Evolutionary conservation across 2,797 vertebrate genomes (phyloP).

Genomic region (Megaceryle alcyon): DNA sequence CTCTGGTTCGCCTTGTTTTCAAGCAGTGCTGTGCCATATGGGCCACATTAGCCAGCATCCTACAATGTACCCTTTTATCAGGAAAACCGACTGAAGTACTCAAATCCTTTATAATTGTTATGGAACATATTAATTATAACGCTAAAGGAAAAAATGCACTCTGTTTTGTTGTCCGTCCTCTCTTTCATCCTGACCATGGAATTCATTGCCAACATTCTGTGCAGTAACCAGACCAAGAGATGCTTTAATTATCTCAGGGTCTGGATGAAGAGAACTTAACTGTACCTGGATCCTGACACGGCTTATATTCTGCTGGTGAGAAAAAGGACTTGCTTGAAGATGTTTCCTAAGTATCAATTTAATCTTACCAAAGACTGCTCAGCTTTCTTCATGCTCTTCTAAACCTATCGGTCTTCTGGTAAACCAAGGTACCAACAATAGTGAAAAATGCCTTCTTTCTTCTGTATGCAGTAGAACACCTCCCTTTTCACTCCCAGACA

Average conservation of each 20-base stretch:
- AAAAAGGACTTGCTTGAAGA: neutral
- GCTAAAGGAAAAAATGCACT: neutral
- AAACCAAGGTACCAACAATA: neutral
- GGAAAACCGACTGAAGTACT: neutral
- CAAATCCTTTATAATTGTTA: neutral
- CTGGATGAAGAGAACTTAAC: neutral
- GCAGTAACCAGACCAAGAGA: neutral
- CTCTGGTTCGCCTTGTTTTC: neutral
- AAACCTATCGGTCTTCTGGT: neutral
- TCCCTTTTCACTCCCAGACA: neutral
- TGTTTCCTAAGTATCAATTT: neutral
- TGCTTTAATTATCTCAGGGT: neutral
- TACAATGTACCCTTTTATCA: neutral
- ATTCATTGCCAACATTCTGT: neutral
- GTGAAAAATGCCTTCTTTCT: neutral
- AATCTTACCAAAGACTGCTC: neutral
- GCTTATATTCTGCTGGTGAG: neutral
- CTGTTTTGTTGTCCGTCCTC: neutral
- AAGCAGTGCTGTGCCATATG: neutral
- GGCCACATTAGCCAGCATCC: neutral
- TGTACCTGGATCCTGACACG: neutral
- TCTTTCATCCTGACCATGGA: neutral
- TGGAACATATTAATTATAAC: neutral
- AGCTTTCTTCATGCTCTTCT: neutral
- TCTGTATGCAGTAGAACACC: neutral